Conservation (phyloP, 2,113 vertebrate species). For the Porphyrio hochstetteri region DNA sequence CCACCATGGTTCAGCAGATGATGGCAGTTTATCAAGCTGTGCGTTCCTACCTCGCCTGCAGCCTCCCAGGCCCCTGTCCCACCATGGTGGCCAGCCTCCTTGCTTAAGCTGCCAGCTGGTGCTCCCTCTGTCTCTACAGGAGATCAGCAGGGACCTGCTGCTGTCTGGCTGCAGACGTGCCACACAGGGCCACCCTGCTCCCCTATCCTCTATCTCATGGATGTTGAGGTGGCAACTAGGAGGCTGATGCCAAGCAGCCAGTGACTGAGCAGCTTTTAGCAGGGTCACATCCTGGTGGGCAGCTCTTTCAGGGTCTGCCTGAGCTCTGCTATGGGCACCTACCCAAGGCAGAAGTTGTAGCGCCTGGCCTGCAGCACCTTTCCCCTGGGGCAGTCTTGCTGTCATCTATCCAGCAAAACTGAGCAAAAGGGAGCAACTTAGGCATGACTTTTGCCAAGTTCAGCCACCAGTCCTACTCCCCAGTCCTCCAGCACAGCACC, state of each 20-base stretch:
- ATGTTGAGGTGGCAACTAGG: not conserved
- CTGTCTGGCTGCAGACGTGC: not conserved
- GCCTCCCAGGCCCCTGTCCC: not conserved
- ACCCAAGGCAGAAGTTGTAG: rapidly evolving
- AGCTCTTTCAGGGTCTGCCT: no score
- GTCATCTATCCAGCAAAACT: rapidly evolving
- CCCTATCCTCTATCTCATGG: rapidly evolving
- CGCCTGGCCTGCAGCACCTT: not conserved
- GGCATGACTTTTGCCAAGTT: not conserved
- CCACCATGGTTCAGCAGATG: not conserved
- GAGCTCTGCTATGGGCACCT: not conserved
- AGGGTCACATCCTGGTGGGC: rapidly evolving
- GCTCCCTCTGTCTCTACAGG: not conserved
- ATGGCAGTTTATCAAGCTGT: not conserved
- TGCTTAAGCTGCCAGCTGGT: not conserved
- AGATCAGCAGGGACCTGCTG: not conserved
- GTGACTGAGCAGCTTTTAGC: not conserved
- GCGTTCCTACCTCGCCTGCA: not conserved
- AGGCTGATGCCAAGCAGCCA: not conserved
- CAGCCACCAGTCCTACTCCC: not conserved
- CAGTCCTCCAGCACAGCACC: not conserved
- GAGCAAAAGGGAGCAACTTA: not conserved
- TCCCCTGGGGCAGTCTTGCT: not conserved
- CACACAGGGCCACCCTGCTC: rapidly evolving
- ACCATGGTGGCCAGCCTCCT: not conserved